Evolutionary conservation across 1,140 invertebrate species (phyloP), one percentile per base, ranked within the genome.

Genomic region (Aphidius gifuensis): DNA sequence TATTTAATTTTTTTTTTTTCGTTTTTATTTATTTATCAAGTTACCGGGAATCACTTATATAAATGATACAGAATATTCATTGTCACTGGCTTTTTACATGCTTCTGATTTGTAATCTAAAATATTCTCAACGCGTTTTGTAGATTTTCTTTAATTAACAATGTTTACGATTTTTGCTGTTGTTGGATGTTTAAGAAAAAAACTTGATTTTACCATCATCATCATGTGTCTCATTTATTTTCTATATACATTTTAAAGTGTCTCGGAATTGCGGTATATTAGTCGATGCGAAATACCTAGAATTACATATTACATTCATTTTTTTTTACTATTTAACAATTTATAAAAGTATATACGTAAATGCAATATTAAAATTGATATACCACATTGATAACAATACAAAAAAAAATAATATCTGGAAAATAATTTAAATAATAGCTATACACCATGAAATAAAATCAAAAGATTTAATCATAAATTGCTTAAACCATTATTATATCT

Each of bases 1-100:
- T 32, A 32, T 1, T 32, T 32, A 23, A 23, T 32, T 32, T 32
- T 3, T 16, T 16, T 16, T 1, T 0, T 16, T 16, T 16, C 16
- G 16, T 3, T 32, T 32, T 32, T 32, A 32, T 32, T 55, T 43
- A 55, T 42, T 39, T 21, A 40, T 55, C 53, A 39, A 53, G 38
- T 39, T 50, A 53, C 23, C 44, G n/a, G 43, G 61, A 60, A 40
- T 9, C 6, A 42, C 42, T 50, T 45, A 44, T 43, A 51, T 63
- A 40, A 78, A 32, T 32, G 23, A 32, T 32, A 69, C 72, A 77
- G 75, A 78, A 74, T 73, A 74, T 74, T 66, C 11, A 43, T 45
- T 44, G 39, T 9, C 11, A 50, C 56, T 56, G 38, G 32, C 53
- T 43, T 54, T 46, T 40, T 46, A 60, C 55, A 43, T 38, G 50